These are phyloP conservation scores for Orientallactaga sibirica DNA, from an alignment of 2,797 vertebrate genomes.

Conservation along the genomic window DNA sequence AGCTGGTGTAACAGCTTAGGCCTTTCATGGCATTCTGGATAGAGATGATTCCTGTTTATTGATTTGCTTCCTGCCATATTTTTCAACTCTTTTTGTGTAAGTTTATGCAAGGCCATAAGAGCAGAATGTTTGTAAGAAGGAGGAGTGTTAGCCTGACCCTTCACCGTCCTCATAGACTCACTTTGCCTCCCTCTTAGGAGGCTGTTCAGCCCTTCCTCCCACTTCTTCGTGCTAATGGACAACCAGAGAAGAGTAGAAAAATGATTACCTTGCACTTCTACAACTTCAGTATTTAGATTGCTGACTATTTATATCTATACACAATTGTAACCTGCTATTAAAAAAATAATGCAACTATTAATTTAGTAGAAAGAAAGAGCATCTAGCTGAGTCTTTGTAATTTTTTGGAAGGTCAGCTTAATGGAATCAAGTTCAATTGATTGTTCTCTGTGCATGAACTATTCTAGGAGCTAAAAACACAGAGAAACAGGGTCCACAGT, in stretches of 20 bases:
- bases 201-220: not conserved
- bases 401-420: not conserved
- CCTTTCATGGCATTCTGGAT: constrained; percentile 3
- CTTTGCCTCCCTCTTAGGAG: not conserved
- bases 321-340: not conserved
- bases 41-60: not conserved
- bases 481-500: not conserved
- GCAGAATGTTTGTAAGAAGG: not conserved
- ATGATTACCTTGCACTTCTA: not conserved
- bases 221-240: not conserved
- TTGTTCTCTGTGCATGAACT: not conserved
- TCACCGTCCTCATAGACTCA: not conserved
- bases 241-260: not conserved
- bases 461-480: not conserved
- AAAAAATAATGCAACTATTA: not conserved
- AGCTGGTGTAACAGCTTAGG: not conserved
- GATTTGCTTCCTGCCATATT: constrained; percentile 45
- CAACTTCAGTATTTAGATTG: not conserved
- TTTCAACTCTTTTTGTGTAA: constrained; percentile 24
- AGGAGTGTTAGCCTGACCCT: not conserved
- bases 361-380: constrained; percentile 14
- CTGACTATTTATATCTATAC: not conserved
- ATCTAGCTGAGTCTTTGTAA: constrained; percentile 24
- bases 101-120: not conserved
- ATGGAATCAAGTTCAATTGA: not conserved